These are phyloP conservation scores for Chironomus tepperi DNA, from an alignment of 1,140 invertebrate genomes.

Conservation along the genomic window DNA sequence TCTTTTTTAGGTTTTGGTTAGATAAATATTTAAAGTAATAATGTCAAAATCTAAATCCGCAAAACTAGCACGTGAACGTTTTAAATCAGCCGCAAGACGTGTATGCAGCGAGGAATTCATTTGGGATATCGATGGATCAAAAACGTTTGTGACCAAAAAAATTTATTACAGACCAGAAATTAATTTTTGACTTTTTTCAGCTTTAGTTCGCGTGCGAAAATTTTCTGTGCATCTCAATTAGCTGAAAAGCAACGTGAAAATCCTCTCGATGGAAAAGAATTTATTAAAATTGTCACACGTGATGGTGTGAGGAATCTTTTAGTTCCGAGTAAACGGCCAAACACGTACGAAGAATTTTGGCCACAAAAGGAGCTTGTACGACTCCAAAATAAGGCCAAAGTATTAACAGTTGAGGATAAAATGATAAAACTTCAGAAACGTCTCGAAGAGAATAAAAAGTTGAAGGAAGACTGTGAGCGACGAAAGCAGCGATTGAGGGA, in stretches of 20 bases:
- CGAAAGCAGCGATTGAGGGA: constrained; percentile 31
- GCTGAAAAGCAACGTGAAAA: not conserved
- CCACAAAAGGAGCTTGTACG: constrained; percentile 32
- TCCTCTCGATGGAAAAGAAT: constrained; percentile 19
- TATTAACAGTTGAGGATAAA: constrained; percentile 32
- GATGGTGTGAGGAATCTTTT: constrained; percentile 22
- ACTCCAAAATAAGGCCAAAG: constrained; percentile 31
- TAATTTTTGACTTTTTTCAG: not conserved
- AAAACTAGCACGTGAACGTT: not conserved
- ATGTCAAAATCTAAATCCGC: not conserved
- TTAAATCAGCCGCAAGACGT: not conserved
- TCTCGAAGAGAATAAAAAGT: constrained; percentile 32
- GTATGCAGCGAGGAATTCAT: not conserved
- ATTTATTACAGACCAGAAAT: not conserved
- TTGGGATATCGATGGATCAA: not conserved
- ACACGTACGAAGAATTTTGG: constrained; percentile 30
- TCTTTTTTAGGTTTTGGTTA: too few relatives aligned
- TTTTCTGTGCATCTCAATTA: not conserved
- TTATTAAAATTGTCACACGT: constrained; percentile 6
- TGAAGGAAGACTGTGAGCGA: constrained; percentile 33
- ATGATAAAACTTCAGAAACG: constrained; percentile 29
- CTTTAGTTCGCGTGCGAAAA: not conserved
- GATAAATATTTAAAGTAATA: not conserved
- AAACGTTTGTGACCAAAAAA: not conserved
- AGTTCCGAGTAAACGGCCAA: not conserved